These are phyloP conservation scores for Andrena bucephala DNA, from an alignment of 2,888 invertebrate species.

Conservation along the genomic window DNA sequence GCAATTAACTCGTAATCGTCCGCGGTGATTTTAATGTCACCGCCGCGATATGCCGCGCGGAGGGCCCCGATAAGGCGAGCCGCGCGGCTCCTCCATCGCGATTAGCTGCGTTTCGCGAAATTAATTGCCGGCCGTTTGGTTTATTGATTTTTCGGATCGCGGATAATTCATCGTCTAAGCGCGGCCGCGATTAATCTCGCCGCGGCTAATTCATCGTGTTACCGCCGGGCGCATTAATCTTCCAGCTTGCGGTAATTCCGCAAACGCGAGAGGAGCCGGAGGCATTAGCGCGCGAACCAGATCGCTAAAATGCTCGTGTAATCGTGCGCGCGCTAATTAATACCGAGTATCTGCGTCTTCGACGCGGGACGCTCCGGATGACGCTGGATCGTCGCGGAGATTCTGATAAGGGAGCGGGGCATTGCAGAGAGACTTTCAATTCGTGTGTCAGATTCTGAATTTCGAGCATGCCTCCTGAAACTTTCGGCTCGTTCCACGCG, in stretches of 20 bases:
- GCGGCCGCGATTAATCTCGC: constrained; percentile 51
- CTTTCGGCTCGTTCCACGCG: too few relatives aligned
- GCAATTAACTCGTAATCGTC: constrained; percentile 35
- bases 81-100: constrained; percentile 14
- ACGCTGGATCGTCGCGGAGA: background rate
- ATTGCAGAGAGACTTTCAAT: too few relatives aligned
- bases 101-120: constrained; percentile 41
- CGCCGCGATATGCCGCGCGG: constrained; percentile 6
- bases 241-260: constrained; percentile 35
- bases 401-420: background rate
- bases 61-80: constrained; percentile 27
- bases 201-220: constrained; percentile 54
- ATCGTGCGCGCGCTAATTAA: constrained; percentile 31
- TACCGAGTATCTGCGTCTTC: background rate
- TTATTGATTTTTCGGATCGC: constrained; percentile 59
- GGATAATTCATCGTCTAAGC: constrained; percentile 48
- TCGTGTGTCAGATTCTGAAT: too few relatives aligned
- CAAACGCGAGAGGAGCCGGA: constrained; percentile 26
- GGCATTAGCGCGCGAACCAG: constrained; percentile 26
- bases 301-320: constrained; percentile 22
- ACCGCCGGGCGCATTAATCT: constrained; percentile 45
- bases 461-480: too few relatives aligned
- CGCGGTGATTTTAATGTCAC: constrained; percentile 28
- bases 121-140: constrained; percentile 47
- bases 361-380: background rate